These are phyloP conservation scores for Chanos chanos DNA, from an alignment of 2,797 vertebrate species.

Conservation along the genomic window DNA sequence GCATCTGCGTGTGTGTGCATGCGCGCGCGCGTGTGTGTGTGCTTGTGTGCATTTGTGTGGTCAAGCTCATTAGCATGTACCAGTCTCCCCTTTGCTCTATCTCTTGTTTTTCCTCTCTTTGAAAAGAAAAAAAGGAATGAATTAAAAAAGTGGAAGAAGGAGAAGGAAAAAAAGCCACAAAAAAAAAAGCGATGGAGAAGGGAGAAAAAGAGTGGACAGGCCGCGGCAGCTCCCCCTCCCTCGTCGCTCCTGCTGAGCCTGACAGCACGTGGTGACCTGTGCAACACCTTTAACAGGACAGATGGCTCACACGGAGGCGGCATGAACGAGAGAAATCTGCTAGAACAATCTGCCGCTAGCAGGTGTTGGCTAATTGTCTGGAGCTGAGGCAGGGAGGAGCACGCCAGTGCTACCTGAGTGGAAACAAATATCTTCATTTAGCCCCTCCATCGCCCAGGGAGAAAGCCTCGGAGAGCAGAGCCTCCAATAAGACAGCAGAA, in stretches of 20 bases:
- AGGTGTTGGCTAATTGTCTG: conserved; percentile 94
- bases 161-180: neutral
- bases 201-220: neutral
- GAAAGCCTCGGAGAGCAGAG: conserved; percentile 3
- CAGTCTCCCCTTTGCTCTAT: conserved; percentile 8
- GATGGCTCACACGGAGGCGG: conserved; percentile 83
- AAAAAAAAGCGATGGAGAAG: neutral
- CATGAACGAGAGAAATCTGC: conserved; percentile 82
- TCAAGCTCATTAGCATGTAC: conserved; percentile 11
- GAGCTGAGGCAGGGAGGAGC: conserved; percentile 74
- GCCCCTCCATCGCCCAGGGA: conserved; percentile 56
- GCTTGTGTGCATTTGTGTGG: neutral
- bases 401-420: conserved; percentile 76
- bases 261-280: conserved; percentile 76
- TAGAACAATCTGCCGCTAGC: conserved; percentile 89
- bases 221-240: conserved; percentile 8
- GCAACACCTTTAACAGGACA: conserved; percentile 87
- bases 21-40: neutral
- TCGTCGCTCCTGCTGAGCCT: conserved; percentile 56
- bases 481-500: neutral
- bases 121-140: neutral
- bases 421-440: conserved; percentile 82
- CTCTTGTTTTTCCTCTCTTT: neutral
- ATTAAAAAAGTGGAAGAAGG: neutral
- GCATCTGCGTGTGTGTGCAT: conserved; percentile 11